phyloP scores from a whole-genome alignment of 2,797 vertebrate genomes.

The Myripristis murdjan region DNA sequence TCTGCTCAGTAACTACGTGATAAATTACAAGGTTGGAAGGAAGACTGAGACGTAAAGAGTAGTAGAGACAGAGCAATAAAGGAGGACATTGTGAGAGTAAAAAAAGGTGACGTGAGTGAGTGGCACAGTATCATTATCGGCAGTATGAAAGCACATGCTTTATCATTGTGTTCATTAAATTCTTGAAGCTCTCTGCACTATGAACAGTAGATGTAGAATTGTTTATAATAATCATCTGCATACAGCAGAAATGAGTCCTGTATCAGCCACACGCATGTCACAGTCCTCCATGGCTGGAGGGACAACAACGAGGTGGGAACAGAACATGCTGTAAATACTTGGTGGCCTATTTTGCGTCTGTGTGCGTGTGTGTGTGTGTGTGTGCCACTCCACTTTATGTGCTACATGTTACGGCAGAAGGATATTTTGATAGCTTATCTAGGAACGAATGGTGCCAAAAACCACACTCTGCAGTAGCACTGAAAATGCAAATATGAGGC shows the following conservation, averaged over 20 bases:
- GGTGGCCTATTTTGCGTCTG: not conserved
- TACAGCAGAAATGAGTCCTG: not conserved
- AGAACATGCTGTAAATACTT: not conserved
- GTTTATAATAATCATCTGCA: constrained; percentile 9
- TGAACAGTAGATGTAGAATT: constrained; percentile 11
- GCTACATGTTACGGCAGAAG: constrained; percentile 9
- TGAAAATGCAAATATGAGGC: not conserved
- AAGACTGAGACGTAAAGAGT: constrained; percentile 35
- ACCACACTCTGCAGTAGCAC: constrained; percentile 7
- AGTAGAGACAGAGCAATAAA: constrained; percentile 23
- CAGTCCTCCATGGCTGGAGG: not conserved
- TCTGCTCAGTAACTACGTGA: constrained; percentile 20
- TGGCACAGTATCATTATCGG: not conserved
- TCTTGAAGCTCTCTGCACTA: not conserved
- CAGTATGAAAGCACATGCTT: constrained; percentile 19
- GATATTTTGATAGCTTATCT: constrained; percentile 12
- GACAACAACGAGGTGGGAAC: not conserved
- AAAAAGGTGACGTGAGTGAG: not conserved
- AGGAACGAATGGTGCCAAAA: not conserved
- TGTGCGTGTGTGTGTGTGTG: not conserved
- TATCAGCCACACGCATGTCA: not conserved
- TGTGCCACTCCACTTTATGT: not conserved
- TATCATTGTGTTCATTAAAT: constrained; percentile 18
- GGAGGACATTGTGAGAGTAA: not conserved
- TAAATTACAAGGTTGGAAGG: constrained; percentile 29